phyloP scores from a whole-genome alignment of 2,797 vertebrate genomes.

The Zalophus californianus region DNA sequence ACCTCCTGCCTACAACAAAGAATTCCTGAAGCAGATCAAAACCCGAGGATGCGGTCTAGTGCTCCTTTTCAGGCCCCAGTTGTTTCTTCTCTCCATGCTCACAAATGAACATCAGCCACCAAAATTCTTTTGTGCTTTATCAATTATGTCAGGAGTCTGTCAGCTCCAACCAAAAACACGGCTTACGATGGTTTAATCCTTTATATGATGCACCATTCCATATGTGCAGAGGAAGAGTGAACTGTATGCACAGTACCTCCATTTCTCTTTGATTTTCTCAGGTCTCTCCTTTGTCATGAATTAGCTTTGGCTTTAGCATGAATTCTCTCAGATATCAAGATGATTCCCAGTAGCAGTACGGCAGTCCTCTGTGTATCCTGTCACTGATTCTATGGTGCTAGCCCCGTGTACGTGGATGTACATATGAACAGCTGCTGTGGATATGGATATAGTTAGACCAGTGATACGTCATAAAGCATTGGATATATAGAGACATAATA shows the following conservation, averaged over 20 bases:
- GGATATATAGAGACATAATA: not conserved
- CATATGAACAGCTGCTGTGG: not conserved
- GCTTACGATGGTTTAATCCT: not conserved
- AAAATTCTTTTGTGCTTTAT: not conserved
- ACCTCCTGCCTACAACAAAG: not conserved
- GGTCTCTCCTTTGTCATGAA: not conserved
- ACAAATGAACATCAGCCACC: not conserved
- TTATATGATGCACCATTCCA: not conserved
- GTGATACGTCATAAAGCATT: not conserved
- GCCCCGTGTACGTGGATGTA: no score
- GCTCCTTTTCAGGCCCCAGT: not conserved
- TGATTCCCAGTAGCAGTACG: not conserved
- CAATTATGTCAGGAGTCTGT: not conserved
- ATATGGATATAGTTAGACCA: not conserved
- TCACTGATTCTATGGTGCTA: not conserved
- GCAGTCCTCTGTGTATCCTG: accelerated
- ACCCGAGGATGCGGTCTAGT: not conserved
- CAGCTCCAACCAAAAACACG: not conserved
- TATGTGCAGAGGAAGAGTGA: not conserved
- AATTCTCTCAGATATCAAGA: not conserved
- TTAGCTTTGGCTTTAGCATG: not conserved
- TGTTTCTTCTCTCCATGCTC: not conserved
- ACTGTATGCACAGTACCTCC: accelerated
- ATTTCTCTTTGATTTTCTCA: not conserved
- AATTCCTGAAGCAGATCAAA: not conserved